Evolutionary conservation across 2,888 invertebrate genomes (phyloP), one percentile per base, ranked within the genome.

Genomic region (Ennomos quercinarius): DNA sequence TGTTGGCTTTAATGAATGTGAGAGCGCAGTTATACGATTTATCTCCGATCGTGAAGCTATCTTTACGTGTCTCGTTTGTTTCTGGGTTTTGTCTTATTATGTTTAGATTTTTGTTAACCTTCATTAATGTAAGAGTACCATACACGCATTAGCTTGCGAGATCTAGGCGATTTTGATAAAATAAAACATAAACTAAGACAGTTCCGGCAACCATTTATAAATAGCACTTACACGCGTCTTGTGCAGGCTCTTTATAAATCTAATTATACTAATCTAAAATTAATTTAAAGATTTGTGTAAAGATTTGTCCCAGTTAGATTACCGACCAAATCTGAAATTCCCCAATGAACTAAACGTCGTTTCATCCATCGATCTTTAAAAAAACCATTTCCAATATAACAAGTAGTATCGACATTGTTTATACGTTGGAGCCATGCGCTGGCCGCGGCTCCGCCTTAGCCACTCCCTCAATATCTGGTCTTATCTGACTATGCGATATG

Each of bases 401-500:
- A 53, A 53, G 38, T 17, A 64, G 71, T 78, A 81, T 84, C 84
- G 81, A 83, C 83, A 85, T 82, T 86, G 81, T 75, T 76, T 79
- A 41, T 27, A 77, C 78, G 70, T 81, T 72, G 72, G 69, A 72
- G 76, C 72, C 78, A 71, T 79, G 77, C 74, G 78, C 72, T 76
- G 72, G 76, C 67, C 76, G 65, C 72, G 77, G 66, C 82, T 75
- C 87, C 90, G 89, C 91, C 90, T 74, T 48, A 53, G 84, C 76
- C 88, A 88, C 91, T 78, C 91, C 91, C 80, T 76, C 68, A 45
- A 52, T 80, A 83, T 87, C 84, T 76, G 68, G 70, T 68, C 72
- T 72, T 81, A 86, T 87, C 84, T 78, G 63, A 64, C 70, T 59
- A 72, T 78, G 77, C 75, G 81, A 86, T 84, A 80, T 78, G 77